Evolutionary conservation across 2,888 invertebrate species (phyloP).

Genomic region (Mactromeris polynyma): DNA sequence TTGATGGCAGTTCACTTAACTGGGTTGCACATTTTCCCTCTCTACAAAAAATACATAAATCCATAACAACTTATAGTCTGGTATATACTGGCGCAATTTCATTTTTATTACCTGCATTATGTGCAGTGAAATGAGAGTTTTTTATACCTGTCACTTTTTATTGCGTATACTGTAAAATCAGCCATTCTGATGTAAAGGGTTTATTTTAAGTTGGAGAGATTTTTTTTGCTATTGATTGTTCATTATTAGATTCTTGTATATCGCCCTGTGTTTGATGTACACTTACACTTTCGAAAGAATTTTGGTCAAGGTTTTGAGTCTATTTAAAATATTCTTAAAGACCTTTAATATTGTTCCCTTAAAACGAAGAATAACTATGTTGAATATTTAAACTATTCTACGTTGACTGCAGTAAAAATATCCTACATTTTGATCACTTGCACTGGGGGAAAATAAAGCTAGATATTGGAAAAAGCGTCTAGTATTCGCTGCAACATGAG

Average conservation of each 20-base stretch:
- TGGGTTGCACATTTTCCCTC: conserved; percentile 16
- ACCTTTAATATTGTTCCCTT: neutral
- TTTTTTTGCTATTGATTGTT: neutral
- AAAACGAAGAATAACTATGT: conserved; percentile 5
- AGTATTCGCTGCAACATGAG: neutral
- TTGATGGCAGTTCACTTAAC: conserved; percentile 15
- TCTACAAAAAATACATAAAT: conserved; percentile 15
- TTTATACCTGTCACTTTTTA: conserved; percentile 49
- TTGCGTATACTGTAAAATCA: conserved; percentile 33
- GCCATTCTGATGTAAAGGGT: conserved; percentile 10
- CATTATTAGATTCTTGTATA: neutral
- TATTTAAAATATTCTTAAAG: neutral
- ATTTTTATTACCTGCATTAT: conserved; percentile 47
- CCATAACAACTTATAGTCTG: conserved; percentile 24
- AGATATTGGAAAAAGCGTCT: conserved; percentile 39
- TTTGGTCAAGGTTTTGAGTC: neutral
- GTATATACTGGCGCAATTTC: conserved; percentile 32
- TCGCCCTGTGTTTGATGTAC: neutral
- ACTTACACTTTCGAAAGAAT: neutral
- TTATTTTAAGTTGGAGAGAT: conserved; percentile 8
- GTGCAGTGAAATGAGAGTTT: conserved; percentile 38
- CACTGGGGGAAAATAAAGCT: conserved; percentile 28
- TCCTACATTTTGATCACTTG: conserved; percentile 33
- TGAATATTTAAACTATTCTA: conserved; percentile 20
- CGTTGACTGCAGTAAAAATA: conserved; percentile 27